phyloP scores from a whole-genome alignment of 2,888 invertebrate genomes.

The Lamellibrachia columna region DNA sequence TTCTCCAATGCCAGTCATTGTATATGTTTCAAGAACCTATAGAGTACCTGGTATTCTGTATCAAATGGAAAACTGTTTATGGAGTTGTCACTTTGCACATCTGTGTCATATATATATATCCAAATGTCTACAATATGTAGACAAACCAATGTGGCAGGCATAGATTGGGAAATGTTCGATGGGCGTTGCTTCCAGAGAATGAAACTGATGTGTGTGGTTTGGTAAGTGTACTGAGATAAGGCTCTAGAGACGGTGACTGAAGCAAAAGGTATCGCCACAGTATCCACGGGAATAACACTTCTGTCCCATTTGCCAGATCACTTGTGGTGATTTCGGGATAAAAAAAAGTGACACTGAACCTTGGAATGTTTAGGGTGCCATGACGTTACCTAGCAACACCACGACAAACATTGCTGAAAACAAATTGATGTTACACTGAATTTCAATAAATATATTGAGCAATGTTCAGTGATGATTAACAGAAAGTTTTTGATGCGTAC shows the following conservation, averaged over 20 bases:
- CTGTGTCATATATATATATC: too few relatives aligned
- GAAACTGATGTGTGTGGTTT: neutral
- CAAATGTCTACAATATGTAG: too few relatives aligned
- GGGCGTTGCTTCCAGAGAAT: too few relatives aligned
- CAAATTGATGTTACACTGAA: neutral
- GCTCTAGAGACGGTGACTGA: neutral
- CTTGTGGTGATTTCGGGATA: neutral
- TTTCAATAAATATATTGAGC: slow-evolving; percentile 8
- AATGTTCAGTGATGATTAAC: neutral
- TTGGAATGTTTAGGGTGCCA: neutral
- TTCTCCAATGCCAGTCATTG: too few relatives aligned
- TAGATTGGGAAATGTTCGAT: too few relatives aligned
- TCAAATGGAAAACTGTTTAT: too few relatives aligned
- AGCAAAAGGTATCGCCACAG: neutral
- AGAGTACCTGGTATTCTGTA: too few relatives aligned
- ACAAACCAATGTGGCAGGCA: too few relatives aligned
- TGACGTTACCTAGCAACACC: neutral
- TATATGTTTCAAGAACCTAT: too few relatives aligned
- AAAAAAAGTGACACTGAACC: neutral
- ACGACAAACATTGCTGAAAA: too few relatives aligned
- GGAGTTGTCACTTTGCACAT: too few relatives aligned
- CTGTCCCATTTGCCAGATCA: neutral
- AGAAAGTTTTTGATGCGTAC: neutral
- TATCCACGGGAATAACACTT: neutral
- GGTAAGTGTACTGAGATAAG: neutral